Evolutionary conservation across 2,797 vertebrate species (phyloP).

Genomic region (Antrozous pallidus): DNA sequence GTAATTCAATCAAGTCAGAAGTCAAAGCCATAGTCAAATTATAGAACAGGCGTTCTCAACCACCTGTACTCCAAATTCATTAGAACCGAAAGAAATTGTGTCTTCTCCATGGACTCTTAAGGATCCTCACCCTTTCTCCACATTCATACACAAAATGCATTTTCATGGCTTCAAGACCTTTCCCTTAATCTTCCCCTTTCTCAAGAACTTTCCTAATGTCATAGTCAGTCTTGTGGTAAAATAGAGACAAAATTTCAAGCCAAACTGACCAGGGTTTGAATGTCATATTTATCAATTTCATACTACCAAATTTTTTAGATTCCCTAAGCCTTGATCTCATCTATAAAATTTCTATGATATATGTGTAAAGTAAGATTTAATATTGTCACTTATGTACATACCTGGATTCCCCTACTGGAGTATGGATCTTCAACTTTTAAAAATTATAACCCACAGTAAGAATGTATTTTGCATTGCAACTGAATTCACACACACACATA

Average conservation of each 20-base stretch:
- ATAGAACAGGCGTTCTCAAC: background rate
- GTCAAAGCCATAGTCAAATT: background rate
- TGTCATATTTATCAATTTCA: background rate
- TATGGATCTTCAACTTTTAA: background rate
- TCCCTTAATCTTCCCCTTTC: background rate
- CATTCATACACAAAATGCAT: background rate
- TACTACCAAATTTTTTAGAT: background rate
- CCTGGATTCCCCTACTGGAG: background rate
- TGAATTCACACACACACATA: background rate
- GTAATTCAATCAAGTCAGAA: background rate
- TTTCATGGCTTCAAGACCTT: background rate
- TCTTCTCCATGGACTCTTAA: background rate
- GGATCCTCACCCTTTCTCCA: background rate
- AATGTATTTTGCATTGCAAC: background rate
- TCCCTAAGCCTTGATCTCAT: background rate
- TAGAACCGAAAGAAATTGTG: background rate
- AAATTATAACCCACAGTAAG: background rate
- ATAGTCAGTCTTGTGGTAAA: background rate
- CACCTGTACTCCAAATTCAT: background rate
- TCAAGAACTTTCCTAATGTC: background rate
- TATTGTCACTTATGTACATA: background rate
- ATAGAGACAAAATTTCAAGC: background rate
- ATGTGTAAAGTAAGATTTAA: background rate
- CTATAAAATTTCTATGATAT: background rate
- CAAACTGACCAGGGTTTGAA: background rate